phyloP scores from a whole-genome alignment of 1,140 invertebrate species.

The Brachionus sp. region DNA sequence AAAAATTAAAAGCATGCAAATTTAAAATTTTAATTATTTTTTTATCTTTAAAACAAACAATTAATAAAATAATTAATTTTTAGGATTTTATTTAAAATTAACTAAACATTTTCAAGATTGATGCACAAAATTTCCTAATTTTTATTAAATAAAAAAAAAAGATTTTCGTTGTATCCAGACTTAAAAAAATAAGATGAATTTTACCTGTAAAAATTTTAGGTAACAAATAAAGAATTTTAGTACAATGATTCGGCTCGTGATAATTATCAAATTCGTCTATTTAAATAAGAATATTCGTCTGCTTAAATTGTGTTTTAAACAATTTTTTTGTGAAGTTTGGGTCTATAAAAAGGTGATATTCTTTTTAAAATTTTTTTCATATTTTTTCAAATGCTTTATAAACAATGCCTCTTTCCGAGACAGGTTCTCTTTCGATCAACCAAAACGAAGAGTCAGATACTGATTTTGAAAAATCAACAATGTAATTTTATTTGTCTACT shows the following conservation, averaged over 20 bases:
- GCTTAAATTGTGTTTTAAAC: neutral
- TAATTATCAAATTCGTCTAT: neutral
- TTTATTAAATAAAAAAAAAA: neutral
- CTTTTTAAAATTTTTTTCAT: neutral
- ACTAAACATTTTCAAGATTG: too few species aligned
- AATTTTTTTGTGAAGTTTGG: neutral
- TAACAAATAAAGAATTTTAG: neutral
- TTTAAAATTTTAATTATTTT: neutral
- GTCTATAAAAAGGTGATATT: neutral
- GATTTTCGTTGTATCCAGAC: neutral
- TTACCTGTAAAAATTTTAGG: neutral
- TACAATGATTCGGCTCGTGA: neutral
- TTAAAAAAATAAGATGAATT: neutral
- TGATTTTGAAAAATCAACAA: neutral
- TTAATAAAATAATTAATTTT: too few species aligned
- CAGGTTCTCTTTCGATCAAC: constrained; percentile 4
- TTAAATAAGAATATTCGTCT: neutral
- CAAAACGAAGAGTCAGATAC: neutral
- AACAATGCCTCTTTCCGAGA: neutral
- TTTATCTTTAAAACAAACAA: too few species aligned
- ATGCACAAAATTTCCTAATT: too few species aligned
- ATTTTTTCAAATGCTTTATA: neutral
- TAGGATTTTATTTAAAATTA: too few species aligned
- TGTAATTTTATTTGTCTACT: neutral
- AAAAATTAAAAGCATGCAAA: neutral